Conservation (phyloP, 1,140 invertebrate species). For the Oreohelix idahoensis region DNA sequence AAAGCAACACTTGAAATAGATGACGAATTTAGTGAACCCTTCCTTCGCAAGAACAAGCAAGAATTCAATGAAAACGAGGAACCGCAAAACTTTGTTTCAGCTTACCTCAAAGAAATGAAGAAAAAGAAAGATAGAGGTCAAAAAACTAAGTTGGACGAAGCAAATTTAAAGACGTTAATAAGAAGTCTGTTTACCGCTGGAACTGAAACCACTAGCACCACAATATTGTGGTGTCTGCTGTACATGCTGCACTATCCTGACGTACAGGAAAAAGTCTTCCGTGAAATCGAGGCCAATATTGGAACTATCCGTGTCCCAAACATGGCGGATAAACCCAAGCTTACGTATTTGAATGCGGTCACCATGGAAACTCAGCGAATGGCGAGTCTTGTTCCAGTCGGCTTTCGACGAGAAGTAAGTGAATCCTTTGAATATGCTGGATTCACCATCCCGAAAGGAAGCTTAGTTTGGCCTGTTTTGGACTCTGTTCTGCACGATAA, state of each 20-base stretch:
- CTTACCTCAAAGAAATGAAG: neutral
- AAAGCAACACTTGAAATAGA: neutral
- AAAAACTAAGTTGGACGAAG: neutral
- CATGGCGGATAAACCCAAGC: neutral
- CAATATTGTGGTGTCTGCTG: conserved; percentile 89
- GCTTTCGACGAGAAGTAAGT: neutral
- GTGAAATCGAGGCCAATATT: conserved; percentile 18
- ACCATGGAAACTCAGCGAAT: neutral
- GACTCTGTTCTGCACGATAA: neutral
- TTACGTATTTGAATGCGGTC: neutral
- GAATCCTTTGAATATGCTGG: neutral
- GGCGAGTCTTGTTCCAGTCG: neutral
- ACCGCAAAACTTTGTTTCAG: neutral
- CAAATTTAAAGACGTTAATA: conserved; percentile 38
- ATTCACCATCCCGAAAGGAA: neutral
- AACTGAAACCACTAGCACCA: conserved; percentile 88
- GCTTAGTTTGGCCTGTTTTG: neutral
- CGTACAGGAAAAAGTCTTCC: conserved; percentile 80
- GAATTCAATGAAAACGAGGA: neutral
- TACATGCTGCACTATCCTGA: conserved; percentile 80
- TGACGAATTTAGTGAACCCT: neutral
- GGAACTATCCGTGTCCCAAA: neutral
- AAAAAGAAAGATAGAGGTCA: neutral
- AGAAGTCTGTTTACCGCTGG: conserved; percentile 89
- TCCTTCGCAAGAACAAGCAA: neutral